Conservation (phyloP, 2,888 invertebrate species). For the Erebia epiphron region DNA sequence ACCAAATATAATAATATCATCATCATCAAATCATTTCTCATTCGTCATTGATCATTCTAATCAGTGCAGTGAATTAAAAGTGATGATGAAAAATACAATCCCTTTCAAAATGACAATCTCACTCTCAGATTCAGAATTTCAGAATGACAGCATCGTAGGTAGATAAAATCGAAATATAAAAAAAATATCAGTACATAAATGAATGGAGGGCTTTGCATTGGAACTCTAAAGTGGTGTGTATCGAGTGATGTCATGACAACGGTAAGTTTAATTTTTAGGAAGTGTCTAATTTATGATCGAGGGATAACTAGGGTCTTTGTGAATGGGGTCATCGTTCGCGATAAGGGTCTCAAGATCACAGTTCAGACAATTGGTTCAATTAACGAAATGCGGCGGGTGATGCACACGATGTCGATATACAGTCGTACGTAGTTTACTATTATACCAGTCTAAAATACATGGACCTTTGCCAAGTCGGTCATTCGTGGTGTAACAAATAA, state of each 20-base stretch:
- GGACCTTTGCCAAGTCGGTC: conserved; percentile 77
- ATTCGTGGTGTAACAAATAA: conserved; percentile 48
- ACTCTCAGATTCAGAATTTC: neutral
- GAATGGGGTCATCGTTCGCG: conserved; percentile 59
- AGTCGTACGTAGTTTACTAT: conserved; percentile 6
- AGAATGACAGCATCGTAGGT: neutral
- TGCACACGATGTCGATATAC: neutral
- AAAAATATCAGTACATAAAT: conserved; percentile 4
- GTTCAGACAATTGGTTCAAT: conserved; percentile 58
- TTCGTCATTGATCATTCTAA: neutral
- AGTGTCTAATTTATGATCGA: too few relatives aligned
- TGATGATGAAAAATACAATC: neutral
- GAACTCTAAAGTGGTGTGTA: neutral
- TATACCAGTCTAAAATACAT: conserved; percentile 49
- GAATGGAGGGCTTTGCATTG: conserved; percentile 9
- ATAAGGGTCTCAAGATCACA: conserved; percentile 48
- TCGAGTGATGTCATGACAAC: conserved; percentile 56
- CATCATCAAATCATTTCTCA: neutral
- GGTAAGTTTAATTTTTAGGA: conserved; percentile 54
- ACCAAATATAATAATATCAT: neutral
- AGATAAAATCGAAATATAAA: neutral
- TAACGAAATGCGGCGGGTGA: conserved; percentile 43
- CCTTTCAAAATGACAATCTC: neutral
- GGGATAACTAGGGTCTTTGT: conserved; percentile 36
- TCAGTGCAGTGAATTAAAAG: neutral